Percentiles rank a stretch among this genome's conserved stretches.
phyloP scores from a whole-genome alignment of 2,113 vertebrate genomes.

The Triplophysa dalaica region DNA sequence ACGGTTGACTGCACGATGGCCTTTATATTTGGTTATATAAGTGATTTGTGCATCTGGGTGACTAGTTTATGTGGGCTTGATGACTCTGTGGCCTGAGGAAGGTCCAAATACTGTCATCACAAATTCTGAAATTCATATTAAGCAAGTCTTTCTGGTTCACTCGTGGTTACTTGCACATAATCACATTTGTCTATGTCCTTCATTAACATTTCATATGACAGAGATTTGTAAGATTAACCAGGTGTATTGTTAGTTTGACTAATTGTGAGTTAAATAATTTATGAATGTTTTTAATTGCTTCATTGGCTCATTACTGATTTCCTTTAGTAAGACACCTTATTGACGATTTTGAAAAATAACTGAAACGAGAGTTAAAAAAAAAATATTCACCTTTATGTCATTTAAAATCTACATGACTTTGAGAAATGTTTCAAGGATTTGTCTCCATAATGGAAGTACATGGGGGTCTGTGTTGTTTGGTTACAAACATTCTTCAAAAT shows the following conservation, averaged over 20 bases:
- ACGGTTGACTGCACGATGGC: not conserved
- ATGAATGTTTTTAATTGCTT: not conserved
- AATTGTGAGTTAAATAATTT: not conserved
- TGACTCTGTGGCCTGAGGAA: constrained; percentile 24
- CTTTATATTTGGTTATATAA: constrained; percentile 24
- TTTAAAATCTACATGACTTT: too few relatives aligned
- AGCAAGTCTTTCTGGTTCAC: constrained; percentile 7
- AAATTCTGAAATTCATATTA: constrained; percentile 16
- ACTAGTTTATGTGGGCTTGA: constrained; percentile 19
- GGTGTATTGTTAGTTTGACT: not conserved
- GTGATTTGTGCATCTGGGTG: constrained; percentile 15
- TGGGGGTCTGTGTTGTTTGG: too few relatives aligned
- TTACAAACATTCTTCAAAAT: too few relatives aligned
- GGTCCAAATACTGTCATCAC: constrained; percentile 13
- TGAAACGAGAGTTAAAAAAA: too few relatives aligned
- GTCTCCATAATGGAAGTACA: too few relatives aligned
- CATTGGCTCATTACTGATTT: not conserved
- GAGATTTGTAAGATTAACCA: not conserved
- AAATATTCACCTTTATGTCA: too few relatives aligned
- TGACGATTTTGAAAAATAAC: not conserved
- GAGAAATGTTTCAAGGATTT: too few relatives aligned
- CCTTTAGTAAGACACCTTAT: not conserved
- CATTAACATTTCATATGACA: constrained; percentile 12
- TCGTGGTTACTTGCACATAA: not conserved
- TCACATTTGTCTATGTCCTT: not conserved